These are phyloP conservation scores for Crotalus tigris DNA, from an alignment of 2,113 vertebrate genomes.

Conservation along the genomic window DNA sequence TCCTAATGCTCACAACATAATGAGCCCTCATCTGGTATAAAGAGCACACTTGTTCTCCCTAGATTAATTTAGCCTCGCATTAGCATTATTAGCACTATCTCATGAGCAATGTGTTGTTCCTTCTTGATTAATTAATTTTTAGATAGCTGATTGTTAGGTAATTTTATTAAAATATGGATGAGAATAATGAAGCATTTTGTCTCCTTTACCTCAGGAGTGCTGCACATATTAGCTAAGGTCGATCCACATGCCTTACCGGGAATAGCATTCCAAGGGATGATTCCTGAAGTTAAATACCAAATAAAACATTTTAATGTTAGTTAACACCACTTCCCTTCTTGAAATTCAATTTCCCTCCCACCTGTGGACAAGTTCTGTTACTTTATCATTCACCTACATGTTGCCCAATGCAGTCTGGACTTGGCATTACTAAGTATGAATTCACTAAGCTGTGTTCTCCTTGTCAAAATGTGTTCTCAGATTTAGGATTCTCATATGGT, in stretches of 20 bases:
- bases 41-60: not conserved
- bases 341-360: not conserved
- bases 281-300: constrained; percentile 75
- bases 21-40: not conserved
- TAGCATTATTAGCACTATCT: not conserved
- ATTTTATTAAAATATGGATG: not conserved
- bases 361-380: constrained; percentile 51
- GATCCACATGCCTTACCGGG: constrained; percentile 91
- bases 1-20: not conserved
- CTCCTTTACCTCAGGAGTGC: constrained; percentile 83
- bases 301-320: constrained; percentile 25
- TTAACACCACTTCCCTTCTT: not conserved
- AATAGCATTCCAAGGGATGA: constrained; percentile 93
- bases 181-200: not conserved
- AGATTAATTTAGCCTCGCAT: not conserved
- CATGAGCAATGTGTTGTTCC: not conserved
- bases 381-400: not conserved
- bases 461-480: constrained; percentile 51
- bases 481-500: constrained; percentile 59
- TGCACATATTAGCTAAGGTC: constrained; percentile 86
- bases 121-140: not conserved
- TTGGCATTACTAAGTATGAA: constrained; percentile 38
- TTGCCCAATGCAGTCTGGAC: constrained; percentile 43
- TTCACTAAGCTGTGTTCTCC: constrained; percentile 14
- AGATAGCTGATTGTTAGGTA: not conserved